These are phyloP conservation scores for Oncopeltus fasciatus DNA, from an alignment of 1,140 invertebrate genomes.

Conservation along the genomic window DNA sequence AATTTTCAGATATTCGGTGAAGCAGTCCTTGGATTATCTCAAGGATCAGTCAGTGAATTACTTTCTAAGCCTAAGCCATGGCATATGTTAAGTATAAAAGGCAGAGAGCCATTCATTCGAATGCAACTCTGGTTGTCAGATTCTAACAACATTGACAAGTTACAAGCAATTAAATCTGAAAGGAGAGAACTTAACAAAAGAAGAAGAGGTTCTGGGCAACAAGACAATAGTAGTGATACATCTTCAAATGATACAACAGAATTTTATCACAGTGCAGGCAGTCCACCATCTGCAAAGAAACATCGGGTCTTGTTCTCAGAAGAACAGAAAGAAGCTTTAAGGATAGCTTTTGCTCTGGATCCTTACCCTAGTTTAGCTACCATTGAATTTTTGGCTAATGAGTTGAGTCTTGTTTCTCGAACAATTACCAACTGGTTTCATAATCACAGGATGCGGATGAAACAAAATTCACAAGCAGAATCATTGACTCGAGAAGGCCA, in stretches of 20 bases:
- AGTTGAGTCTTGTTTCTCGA: slow-evolving; percentile 79
- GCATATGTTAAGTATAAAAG: slow-evolving; percentile 98
- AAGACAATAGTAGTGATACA: slow-evolving; percentile 68
- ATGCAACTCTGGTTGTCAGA: slow-evolving; percentile 97
- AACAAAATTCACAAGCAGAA: slow-evolving; percentile 67
- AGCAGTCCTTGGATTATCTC: slow-evolving; percentile 85
- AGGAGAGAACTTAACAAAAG: slow-evolving; percentile 77
- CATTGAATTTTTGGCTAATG: slow-evolving; percentile 85
- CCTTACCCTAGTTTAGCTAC: slow-evolving; percentile 91
- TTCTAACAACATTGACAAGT: slow-evolving; percentile 76
- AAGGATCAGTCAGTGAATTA: slow-evolving; percentile 92
- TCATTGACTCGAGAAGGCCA: slow-evolving; percentile 30
- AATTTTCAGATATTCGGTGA: slow-evolving; percentile 76
- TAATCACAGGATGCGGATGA: slow-evolving; percentile 95
- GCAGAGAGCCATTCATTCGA: slow-evolving; percentile 90
- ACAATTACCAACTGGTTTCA: slow-evolving; percentile 99
- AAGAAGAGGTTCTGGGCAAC: slow-evolving; percentile 37
- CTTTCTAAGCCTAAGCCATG: slow-evolving; percentile 96
- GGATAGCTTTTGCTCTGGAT: slow-evolving; percentile 84
- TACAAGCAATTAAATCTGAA: slow-evolving; percentile 78
- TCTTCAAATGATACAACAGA: slow-evolving; percentile 78
- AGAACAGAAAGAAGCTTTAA: slow-evolving; percentile 92
- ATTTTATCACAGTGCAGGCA: slow-evolving; percentile 56
- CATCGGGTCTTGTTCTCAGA: slow-evolving; percentile 80
- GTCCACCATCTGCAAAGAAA: slow-evolving; percentile 68